Percentiles rank a stretch among this genome's conserved stretches.
These are phyloP conservation scores for Agonopterix subpropinquella DNA, from an alignment of 2,888 invertebrate species.

Conservation along the genomic window DNA sequence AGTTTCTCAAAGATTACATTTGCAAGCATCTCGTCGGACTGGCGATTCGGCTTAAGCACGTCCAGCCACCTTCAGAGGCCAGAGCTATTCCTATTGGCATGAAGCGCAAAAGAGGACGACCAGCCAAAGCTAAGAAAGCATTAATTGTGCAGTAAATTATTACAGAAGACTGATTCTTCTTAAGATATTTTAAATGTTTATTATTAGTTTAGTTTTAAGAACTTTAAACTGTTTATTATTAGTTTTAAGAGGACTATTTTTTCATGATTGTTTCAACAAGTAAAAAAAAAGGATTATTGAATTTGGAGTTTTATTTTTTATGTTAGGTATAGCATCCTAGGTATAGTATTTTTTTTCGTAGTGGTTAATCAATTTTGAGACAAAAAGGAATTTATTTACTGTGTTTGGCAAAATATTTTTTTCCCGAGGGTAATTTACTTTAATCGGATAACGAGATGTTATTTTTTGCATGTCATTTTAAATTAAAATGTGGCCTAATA, in stretches of 20 bases:
- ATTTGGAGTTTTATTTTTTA: background rate
- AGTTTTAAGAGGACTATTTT: background rate
- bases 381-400: too few species aligned
- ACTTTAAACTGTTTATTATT: background rate
- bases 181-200: background rate
- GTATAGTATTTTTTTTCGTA: background rate
- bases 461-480: too few species aligned
- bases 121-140: conserved; percentile 1
- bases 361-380: background rate
- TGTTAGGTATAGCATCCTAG: background rate
- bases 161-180: background rate
- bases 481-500: background rate
- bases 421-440: too few species aligned
- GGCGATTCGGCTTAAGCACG: background rate
- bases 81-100: background rate
- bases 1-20: background rate
- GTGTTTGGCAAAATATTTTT: too few species aligned
- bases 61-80: background rate
- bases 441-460: too few species aligned
- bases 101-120: conserved; percentile 2
- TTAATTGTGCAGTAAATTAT: background rate
- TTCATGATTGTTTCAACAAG: background rate
- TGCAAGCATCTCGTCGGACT: background rate
- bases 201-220: background rate
- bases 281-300: background rate